Evolutionary conservation across 1,140 invertebrate species (phyloP), one percentile per base, ranked within the genome.

Genomic region (Cydia splendana): DNA sequence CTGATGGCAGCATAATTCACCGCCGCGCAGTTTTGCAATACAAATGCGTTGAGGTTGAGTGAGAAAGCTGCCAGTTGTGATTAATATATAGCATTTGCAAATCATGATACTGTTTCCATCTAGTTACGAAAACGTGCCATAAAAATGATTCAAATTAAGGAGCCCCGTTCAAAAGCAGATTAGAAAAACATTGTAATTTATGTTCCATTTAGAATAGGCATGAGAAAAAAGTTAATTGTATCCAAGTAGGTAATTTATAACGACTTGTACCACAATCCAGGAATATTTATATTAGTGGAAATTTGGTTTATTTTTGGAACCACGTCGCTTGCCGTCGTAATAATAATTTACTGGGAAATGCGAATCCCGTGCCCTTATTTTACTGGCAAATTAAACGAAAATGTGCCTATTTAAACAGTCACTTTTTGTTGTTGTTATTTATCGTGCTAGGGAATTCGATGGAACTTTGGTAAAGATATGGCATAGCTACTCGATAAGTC

Each of bases 301-400:
- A 71, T 71, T 71, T 45, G 38, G 67, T 71, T 71, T 69, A 30
- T 34, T 71, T 71, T 71, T n/a, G 38, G 67, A n/a, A 71, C 34
- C 2, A 42, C 34, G 67, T 71, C 30, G 65, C 67, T 69, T 38
- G 67, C 67, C 67, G 38, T 42, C 67, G 67, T 71, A 71, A 71
- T 45, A 42, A 71, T 45, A 71, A 71, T 71, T 42, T 18, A 42
- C 67, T 71, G 67, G 12, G 15, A 71, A 71, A 45, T 71, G 38
- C 34, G 67, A n/a, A 45, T 71, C 34, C 15, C 34, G 34, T 69
- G 67, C 67, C 67, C n/a, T n/a, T n/a, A 15, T 34, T 38, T 38
- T 9, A n/a, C n/a, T 9, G 34, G 13, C 5, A 15, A 71, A 42
- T 45, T 42, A 71, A 42, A 18, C 34, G 34, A 13, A 62, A 24